These are phyloP conservation scores for Paracentrotus lividus DNA, from an alignment of 53 echinoderm and acorn worm species.

Conservation along the genomic window DNA sequence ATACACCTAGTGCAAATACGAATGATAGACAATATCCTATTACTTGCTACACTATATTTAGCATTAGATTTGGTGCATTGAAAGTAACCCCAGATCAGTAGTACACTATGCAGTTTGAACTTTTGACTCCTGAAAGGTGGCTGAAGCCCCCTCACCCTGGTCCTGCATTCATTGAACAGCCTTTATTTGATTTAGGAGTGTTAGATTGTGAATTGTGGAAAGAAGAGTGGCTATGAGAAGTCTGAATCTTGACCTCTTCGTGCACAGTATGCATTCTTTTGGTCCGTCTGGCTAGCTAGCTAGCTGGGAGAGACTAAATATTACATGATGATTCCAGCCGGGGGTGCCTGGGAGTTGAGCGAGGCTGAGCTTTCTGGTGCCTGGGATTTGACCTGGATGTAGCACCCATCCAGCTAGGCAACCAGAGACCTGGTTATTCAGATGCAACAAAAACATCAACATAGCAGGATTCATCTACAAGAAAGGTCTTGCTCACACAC, in stretches of 20 bases:
- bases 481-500: neutral
- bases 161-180: neutral
- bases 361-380: neutral
- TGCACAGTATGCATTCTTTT: conserved; percentile 50
- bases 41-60: neutral
- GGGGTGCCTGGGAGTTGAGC: neutral
- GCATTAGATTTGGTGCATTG: neutral
- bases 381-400: conserved; percentile 66
- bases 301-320: conserved; percentile 39
- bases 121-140: conserved; percentile 47
- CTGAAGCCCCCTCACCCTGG: neutral
- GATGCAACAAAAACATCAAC: conserved; percentile 35
- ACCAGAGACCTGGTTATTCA: neutral
- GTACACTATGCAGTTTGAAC: neutral
- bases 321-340: conserved; percentile 34
- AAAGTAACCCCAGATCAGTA: neutral
- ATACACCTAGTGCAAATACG: neutral
- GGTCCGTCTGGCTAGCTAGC: conserved; percentile 30
- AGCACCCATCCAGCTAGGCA: neutral
- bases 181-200: neutral
- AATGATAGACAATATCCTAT: neutral
- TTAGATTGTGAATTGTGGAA: conserved; percentile 48
- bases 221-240: conserved; percentile 29
- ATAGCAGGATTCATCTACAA: conserved; percentile 10
- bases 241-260: conserved; percentile 36